Percentiles rank a stretch among this genome's conserved stretches.
Evolutionary conservation across 2,888 invertebrate genomes (phyloP).

Genomic region (Teleiodes luculella): DNA sequence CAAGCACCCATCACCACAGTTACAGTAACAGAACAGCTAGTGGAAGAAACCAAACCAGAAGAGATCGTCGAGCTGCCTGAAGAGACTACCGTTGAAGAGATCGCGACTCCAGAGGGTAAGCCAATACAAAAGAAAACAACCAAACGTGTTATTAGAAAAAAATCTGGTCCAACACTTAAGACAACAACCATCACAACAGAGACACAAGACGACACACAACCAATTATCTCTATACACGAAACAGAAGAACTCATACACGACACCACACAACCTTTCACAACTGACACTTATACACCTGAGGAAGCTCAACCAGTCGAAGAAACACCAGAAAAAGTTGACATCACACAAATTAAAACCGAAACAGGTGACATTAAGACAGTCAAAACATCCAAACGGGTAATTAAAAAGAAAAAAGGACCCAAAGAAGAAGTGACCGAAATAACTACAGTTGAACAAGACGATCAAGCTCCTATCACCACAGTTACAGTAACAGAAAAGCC

Average conservation of each 20-base stretch:
- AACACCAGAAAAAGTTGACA: slow-evolving; percentile 27
- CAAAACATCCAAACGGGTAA: slow-evolving; percentile 57
- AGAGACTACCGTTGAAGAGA: slow-evolving; percentile 27
- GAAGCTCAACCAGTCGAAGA: slow-evolving; percentile 40
- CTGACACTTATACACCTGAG: slow-evolving; percentile 14
- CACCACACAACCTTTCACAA: background rate
- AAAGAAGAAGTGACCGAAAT: slow-evolving; percentile 66
- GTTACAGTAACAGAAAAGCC: slow-evolving; percentile 34
- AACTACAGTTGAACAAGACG: slow-evolving; percentile 58
- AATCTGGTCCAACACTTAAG: slow-evolving; percentile 41
- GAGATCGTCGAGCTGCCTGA: too few species aligned
- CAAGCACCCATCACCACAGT: slow-evolving; percentile 30
- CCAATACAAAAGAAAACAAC: slow-evolving; percentile 39
- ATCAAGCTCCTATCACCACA: slow-evolving; percentile 45
- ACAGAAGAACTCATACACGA: background rate
- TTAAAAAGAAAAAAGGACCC: slow-evolving; percentile 59
- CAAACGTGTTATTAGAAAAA: slow-evolving; percentile 41
- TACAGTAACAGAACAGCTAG: background rate
- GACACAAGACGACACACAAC: slow-evolving; percentile 33
- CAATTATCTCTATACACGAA: slow-evolving; percentile 9
- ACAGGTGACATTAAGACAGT: slow-evolving; percentile 24
- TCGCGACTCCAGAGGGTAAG: slow-evolving; percentile 34
- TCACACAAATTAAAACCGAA: slow-evolving; percentile 25
- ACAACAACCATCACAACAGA: slow-evolving; percentile 45
- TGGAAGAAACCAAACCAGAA: too few species aligned